A percentile compares a stretch with the other conserved stretches of the same genome.
Evolutionary conservation across 2,113 vertebrate genomes (phyloP).

Genomic region (Chlorodrepanis virens): DNA sequence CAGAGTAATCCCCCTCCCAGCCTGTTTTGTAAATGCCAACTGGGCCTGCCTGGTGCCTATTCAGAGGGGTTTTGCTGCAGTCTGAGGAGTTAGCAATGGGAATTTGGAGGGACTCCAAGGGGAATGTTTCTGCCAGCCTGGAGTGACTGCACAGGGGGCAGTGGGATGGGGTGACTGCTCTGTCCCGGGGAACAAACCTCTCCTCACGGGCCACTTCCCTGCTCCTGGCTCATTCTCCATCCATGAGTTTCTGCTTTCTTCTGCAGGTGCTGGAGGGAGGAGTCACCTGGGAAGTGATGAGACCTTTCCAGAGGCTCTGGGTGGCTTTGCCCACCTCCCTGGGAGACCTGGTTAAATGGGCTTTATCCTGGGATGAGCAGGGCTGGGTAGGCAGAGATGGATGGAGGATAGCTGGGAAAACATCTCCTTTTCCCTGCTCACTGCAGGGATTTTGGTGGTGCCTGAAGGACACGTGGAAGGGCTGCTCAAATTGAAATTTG

Average conservation of each 20-base stretch:
- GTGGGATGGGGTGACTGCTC: background rate
- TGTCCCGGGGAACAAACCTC: background rate
- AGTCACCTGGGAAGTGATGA: background rate
- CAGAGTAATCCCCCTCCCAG: background rate
- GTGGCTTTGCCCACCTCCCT: background rate
- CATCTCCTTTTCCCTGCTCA: too few relatives aligned
- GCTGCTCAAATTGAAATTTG: too few relatives aligned
- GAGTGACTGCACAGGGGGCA: background rate
- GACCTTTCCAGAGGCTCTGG: background rate
- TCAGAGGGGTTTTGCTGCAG: slow-evolving; percentile 23
- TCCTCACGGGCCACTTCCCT: background rate
- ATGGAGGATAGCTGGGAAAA: too few relatives aligned
- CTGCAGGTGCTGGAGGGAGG: background rate
- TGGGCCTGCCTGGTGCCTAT: background rate
- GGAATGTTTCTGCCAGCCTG: background rate
- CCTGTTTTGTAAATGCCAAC: background rate
- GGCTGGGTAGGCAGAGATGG: too few relatives aligned
- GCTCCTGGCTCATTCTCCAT: background rate
- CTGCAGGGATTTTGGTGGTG: too few relatives aligned
- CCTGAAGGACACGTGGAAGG: too few relatives aligned
- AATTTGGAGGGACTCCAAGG: slow-evolving; percentile 38
- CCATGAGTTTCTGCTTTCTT: background rate
- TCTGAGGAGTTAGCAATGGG: background rate
- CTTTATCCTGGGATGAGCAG: too few relatives aligned
- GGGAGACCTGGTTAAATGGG: background rate